Conservation (phyloP, 2,113 vertebrate species). For the Empidonax alnorum region DNA sequence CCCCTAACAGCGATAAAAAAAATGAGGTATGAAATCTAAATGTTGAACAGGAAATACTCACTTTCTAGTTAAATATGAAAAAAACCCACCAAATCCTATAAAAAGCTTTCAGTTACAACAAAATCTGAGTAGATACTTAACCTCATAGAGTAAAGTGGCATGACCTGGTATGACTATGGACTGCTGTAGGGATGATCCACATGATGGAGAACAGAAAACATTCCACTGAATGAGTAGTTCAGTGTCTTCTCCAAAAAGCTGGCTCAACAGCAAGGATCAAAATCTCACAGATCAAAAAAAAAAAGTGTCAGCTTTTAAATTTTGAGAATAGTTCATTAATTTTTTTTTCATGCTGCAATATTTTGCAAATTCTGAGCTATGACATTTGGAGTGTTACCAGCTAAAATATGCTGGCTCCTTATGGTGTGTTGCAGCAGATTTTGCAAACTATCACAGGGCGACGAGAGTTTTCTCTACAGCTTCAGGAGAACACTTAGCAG, state of each 20-base stretch:
- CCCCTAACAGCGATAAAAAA: not conserved
- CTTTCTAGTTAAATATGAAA: not conserved
- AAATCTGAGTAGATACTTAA: not conserved
- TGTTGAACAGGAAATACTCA: not conserved
- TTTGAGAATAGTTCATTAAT: not conserved
- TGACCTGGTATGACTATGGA: not conserved
- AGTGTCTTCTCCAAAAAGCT: not conserved
- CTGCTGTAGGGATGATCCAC: not conserved
- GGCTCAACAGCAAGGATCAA: not conserved
- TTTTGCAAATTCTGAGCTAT: constrained; percentile 52
- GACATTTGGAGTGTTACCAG: constrained; percentile 53
- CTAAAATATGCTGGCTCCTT: constrained; percentile 64
- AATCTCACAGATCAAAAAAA: not conserved
- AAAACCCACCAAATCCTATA: not conserved
- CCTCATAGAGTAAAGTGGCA: not conserved
- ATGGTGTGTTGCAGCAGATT: constrained; percentile 35
- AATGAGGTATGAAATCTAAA: not conserved
- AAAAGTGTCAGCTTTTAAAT: not conserved
- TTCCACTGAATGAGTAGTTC: not conserved
- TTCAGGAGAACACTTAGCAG: not conserved
- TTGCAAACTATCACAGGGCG: not conserved
- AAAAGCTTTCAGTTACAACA: not conserved
- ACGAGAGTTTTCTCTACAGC: not conserved
- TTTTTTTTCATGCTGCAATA: constrained; percentile 13
- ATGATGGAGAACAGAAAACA: not conserved